Evolutionary conservation across 2,113 vertebrate genomes (phyloP).

Genomic region (Aptenodytes patagonicus): DNA sequence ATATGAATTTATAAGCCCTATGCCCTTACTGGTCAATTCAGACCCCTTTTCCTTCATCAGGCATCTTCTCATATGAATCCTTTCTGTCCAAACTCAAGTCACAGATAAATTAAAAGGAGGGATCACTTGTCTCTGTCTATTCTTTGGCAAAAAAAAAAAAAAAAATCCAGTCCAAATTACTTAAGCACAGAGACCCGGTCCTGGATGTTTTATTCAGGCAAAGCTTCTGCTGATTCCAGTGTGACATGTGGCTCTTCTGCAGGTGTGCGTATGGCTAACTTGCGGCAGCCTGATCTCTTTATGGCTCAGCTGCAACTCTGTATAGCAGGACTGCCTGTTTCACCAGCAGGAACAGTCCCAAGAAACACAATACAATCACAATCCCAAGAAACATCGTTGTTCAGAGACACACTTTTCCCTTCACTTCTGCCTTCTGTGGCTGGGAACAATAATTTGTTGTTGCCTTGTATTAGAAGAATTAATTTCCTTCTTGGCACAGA

Average conservation of each 20-base stretch:
- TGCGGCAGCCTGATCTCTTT: background rate
- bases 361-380: background rate
- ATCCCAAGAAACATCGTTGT: conserved; percentile 11
- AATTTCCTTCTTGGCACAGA: background rate
- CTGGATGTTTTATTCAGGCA: background rate
- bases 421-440: background rate
- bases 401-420: background rate
- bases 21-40: background rate
- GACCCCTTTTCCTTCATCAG: background rate
- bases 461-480: background rate
- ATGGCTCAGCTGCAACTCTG: background rate
- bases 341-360: background rate
- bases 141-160: background rate
- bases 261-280: background rate
- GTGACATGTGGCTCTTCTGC: background rate
- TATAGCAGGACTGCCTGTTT: background rate
- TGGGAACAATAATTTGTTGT: background rate
- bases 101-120: background rate
- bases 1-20: background rate
- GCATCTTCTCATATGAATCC: no score
- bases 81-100: background rate
- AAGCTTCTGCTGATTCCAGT: background rate
- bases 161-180: background rate
- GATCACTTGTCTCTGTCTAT: background rate
- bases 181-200: background rate